Conservation (phyloP, 2,888 invertebrate genomes). For the Hyles lineata region DNA sequence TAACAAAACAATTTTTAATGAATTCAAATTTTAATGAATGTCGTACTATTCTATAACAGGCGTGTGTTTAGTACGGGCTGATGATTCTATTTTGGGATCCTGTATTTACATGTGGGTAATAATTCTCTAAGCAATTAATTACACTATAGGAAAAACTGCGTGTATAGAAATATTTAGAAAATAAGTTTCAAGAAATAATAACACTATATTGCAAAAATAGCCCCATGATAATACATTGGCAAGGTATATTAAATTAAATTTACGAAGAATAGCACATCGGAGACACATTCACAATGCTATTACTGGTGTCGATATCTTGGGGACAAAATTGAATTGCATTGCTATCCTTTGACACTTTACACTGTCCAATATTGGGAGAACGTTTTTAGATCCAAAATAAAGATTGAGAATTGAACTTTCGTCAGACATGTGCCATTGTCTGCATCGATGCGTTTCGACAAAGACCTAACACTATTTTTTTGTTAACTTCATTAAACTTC, state of each 20-base stretch:
- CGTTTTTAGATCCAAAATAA: conserved; percentile 19
- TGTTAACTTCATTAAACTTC: conserved; percentile 12
- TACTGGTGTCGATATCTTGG: conserved; percentile 7
- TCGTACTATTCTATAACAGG: no score
- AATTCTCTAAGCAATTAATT: no score
- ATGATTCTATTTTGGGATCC: no score
- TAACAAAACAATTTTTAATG: no score
- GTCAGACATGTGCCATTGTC: background rate
- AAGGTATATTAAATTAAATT: background rate
- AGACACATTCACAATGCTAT: conserved; percentile 14
- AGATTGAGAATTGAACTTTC: background rate
- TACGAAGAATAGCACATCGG: background rate
- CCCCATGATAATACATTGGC: no score
- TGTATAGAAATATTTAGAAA: no score
- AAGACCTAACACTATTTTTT: background rate
- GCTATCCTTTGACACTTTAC: conserved; percentile 13
- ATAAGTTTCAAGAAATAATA: no score
- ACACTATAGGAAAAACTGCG: no score
- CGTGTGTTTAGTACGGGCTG: no score
- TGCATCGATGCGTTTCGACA: background rate
- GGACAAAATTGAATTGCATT: conserved; percentile 24
- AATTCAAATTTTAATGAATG: no score
- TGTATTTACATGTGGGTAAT: no score
- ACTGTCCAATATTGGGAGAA: conserved; percentile 11
- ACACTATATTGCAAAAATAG: no score